These are phyloP conservation scores for Cataglyphis albicans DNA, from an alignment of 2,888 invertebrate species.

Conservation along the genomic window DNA sequence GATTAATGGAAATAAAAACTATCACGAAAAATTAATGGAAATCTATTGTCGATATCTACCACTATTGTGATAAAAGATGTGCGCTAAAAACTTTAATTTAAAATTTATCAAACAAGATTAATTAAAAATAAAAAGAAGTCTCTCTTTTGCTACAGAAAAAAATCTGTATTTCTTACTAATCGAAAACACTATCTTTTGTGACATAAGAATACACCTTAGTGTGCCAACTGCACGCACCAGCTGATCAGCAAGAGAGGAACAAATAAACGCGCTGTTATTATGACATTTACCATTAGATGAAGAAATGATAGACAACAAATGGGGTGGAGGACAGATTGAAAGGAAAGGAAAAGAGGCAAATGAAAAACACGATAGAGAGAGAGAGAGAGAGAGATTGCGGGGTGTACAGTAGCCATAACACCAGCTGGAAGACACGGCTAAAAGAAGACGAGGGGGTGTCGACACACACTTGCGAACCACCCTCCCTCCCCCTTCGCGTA, in stretches of 20 bases:
- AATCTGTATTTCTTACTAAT: neutral
- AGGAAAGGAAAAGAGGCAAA: neutral
- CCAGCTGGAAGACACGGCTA: constrained; percentile 77
- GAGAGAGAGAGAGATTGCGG: constrained; percentile 63
- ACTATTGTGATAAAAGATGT: constrained; percentile 65
- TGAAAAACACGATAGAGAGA: constrained; percentile 68
- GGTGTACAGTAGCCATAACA: constrained; percentile 81
- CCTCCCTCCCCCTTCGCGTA: constrained; percentile 67
- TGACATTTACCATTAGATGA: constrained; percentile 75
- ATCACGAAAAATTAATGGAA: constrained; percentile 71
- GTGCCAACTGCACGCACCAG: constrained; percentile 13
- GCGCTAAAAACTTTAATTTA: constrained; percentile 80
- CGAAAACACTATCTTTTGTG: neutral
- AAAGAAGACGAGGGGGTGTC: constrained; percentile 75
- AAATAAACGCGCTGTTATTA: constrained; percentile 73
- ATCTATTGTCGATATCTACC: constrained; percentile 70
- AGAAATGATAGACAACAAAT: constrained; percentile 56
- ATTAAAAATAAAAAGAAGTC: constrained; percentile 75
- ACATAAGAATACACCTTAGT: constrained; percentile 1
- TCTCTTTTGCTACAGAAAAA: neutral
- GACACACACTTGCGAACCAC: constrained; percentile 65
- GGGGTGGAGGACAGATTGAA: neutral
- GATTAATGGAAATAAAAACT: constrained; percentile 17
- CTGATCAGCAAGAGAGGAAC: neutral
- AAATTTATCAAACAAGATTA: constrained; percentile 83